phyloP scores from a whole-genome alignment of 1,140 invertebrate genomes.

The Trichomalopsis sarcophagae region DNA sequence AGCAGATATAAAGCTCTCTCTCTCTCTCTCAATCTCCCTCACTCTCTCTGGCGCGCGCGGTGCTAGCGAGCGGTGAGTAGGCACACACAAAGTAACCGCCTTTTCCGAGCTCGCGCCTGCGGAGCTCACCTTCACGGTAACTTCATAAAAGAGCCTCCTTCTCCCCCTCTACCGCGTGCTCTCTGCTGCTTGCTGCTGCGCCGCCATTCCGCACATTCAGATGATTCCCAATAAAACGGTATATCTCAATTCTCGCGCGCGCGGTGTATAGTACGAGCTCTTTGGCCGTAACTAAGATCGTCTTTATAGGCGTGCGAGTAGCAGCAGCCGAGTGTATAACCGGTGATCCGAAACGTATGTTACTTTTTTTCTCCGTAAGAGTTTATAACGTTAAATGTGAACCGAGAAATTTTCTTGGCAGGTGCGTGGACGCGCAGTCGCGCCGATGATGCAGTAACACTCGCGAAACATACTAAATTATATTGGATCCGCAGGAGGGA shows the following conservation, averaged over 20 bases:
- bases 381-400: constrained; percentile 15
- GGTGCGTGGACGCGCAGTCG: not conserved
- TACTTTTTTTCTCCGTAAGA: not conserved
- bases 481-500: constrained; percentile 30
- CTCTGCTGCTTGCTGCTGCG: not conserved
- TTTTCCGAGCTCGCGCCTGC: constrained; percentile 56
- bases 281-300: not conserved
- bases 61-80: not conserved
- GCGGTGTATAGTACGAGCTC: not conserved
- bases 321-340: not conserved
- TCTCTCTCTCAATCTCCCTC: constrained; percentile 36
- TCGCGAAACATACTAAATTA: constrained; percentile 41
- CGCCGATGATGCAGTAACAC: not conserved
- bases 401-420: constrained; percentile 41
- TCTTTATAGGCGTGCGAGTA: not conserved
- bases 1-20: constrained; percentile 55
- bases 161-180: not conserved
- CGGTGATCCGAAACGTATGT: not conserved
- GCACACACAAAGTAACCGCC: constrained; percentile 62
- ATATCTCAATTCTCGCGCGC: constrained; percentile 67
- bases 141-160: constrained; percentile 68
- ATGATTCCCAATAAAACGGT: constrained; percentile 70
- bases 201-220: constrained; percentile 57
- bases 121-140: constrained; percentile 63
- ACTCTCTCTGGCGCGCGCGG: constrained; percentile 9